A percentile compares a stretch with the other conserved stretches of the same genome.
Conservation (phyloP, 2,113 vertebrate species). For the Clinocottus analis region DNA sequence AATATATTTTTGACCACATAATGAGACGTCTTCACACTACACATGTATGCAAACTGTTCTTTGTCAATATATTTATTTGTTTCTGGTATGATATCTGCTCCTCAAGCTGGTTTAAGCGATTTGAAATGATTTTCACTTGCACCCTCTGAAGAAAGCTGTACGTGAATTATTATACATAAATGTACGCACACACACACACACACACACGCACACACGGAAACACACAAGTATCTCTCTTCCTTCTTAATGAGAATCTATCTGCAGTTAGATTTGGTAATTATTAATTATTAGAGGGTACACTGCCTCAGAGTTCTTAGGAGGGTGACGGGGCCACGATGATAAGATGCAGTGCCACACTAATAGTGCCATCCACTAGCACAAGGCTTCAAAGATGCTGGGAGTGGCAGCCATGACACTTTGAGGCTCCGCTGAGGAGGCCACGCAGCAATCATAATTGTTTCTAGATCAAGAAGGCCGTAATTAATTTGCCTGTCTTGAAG, state of each 20-base stretch:
- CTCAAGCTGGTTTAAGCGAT: no score
- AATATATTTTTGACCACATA: no score
- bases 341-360: constrained; percentile 62
- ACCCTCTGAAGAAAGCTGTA: no score
- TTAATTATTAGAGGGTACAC: constrained; percentile 62
- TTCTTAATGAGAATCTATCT: constrained; percentile 60
- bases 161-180: not conserved
- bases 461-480: constrained; percentile 77
- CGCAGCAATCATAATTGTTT: constrained; percentile 76
- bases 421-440: constrained; percentile 64
- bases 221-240: constrained; percentile 47
- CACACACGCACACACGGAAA: not conserved
- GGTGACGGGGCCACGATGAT: constrained; percentile 68
- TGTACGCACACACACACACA: constrained; percentile 13
- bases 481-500: constrained; percentile 79
- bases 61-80: no score
- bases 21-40: no score
- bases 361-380: constrained; percentile 62
- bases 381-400: constrained; percentile 73
- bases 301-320: constrained; percentile 58
- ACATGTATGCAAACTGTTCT: no score
- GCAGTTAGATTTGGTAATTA: constrained; percentile 70
- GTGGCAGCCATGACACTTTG: constrained; percentile 71
- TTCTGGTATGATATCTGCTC: no score
- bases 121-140: not conserved